Conservation (phyloP, 2,888 invertebrate genomes). For the Drosophila nr. perissopoda region DNA sequence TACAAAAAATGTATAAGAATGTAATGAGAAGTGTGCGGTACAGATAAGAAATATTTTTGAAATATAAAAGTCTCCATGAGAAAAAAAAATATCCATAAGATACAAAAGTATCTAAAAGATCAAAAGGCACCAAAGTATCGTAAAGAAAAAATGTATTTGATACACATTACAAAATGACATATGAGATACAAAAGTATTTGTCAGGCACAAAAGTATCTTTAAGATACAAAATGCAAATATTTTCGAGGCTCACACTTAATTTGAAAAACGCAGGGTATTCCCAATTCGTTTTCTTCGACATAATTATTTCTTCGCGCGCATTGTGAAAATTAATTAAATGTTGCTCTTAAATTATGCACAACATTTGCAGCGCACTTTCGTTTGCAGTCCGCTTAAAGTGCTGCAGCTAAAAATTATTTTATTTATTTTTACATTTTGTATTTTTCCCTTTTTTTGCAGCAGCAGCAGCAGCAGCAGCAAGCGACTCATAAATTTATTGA, state of each 20-base stretch:
- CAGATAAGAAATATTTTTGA: background rate
- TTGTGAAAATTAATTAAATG: slow-evolving; percentile 65
- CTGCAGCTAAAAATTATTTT: slow-evolving; percentile 14
- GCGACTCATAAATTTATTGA: slow-evolving; percentile 52
- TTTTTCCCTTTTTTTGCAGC: background rate
- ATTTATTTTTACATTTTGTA: background rate
- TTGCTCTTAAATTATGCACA: slow-evolving; percentile 46
- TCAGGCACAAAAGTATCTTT: background rate
- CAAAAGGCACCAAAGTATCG: slow-evolving; percentile 9
- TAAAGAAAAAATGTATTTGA: background rate
- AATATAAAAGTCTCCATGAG: background rate
- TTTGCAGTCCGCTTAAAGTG: slow-evolving; percentile 5
- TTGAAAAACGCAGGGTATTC: slow-evolving; percentile 5
- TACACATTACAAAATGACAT: background rate
- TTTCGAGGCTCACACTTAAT: background rate
- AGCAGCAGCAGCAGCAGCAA: slow-evolving; percentile 7
- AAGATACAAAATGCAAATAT: background rate
- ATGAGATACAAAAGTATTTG: background rate
- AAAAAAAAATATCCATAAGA: background rate
- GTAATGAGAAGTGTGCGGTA: background rate
- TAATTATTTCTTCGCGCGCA: slow-evolving; percentile 3
- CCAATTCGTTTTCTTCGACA: accelerated
- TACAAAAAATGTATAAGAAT: background rate
- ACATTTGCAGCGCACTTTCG: slow-evolving; percentile 28
- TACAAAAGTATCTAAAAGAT: background rate